Percentiles rank a stretch among this genome's conserved stretches.
These are phyloP conservation scores for Platysteira castanea DNA, from an alignment of 2,113 vertebrate genomes.

Conservation along the genomic window DNA sequence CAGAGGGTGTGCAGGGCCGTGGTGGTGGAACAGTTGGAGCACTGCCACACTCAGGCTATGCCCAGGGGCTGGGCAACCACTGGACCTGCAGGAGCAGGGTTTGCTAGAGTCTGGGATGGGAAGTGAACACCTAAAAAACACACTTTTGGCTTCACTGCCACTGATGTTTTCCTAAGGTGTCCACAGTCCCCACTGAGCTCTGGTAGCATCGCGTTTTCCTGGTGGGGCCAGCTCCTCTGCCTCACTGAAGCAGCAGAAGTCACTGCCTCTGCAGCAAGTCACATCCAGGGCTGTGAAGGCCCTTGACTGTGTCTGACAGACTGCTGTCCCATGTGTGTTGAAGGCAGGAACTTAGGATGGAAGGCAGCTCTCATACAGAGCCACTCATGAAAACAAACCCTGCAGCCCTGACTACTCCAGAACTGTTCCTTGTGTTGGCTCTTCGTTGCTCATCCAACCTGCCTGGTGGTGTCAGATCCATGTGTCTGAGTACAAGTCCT, in stretches of 20 bases:
- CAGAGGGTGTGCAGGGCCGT: neutral
- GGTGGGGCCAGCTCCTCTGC: neutral
- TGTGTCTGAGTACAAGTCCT: accelerated
- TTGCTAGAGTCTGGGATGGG: neutral
- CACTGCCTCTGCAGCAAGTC: neutral
- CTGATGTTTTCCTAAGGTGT: neutral
- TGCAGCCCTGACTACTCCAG: neutral
- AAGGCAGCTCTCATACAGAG: neutral
- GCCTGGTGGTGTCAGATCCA: neutral
- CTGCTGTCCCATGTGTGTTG: neutral
- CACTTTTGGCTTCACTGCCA: neutral
- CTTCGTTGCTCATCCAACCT: neutral
- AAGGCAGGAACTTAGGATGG: neutral
- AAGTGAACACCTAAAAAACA: neutral
- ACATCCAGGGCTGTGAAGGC: neutral
- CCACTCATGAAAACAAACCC: neutral
- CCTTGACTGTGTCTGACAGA: neutral
- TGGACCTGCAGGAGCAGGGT: neutral
- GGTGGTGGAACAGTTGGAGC: too few relatives aligned
- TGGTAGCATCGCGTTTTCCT: neutral
- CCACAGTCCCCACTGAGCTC: neutral
- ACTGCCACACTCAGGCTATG: neutral
- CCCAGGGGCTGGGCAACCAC: accelerated
- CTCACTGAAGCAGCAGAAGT: neutral
- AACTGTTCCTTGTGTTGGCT: accelerated